A percentile compares a stretch with the other conserved stretches of the same genome.
These are phyloP conservation scores for Girardia tigrina DNA, from an alignment of 2,888 invertebrate genomes.

Conservation along the genomic window DNA sequence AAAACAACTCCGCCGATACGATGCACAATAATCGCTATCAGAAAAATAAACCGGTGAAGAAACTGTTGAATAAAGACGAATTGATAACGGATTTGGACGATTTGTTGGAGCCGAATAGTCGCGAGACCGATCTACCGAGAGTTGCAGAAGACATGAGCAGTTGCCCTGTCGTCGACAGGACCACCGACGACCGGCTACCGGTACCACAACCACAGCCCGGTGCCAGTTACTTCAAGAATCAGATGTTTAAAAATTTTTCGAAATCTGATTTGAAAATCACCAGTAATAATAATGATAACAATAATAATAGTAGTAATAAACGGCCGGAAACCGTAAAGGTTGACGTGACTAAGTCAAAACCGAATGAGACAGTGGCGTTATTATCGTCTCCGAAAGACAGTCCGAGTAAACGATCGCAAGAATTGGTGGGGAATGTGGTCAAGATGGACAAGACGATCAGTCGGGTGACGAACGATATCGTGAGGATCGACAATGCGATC, in stretches of 20 bases:
- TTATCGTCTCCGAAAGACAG: slow-evolving; percentile 7
- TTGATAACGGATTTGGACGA: background rate
- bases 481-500: background rate
- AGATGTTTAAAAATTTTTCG: background rate
- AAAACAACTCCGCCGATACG: no score
- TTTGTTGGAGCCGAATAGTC: background rate
- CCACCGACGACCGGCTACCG: background rate
- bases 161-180: no score
- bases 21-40: background rate
- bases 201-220: background rate
- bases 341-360: background rate
- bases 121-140: background rate
- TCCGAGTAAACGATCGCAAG: slow-evolving; percentile 6
- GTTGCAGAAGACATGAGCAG: background rate
- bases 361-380: background rate
- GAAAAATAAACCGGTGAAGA: background rate
- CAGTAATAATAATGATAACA: background rate
- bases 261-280: slow-evolving; percentile 1
- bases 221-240: background rate
- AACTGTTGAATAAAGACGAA: background rate
- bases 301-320: background rate
- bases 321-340: background rate
- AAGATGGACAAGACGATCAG: background rate
- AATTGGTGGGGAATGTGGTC: background rate
- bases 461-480: background rate